Conservation (phyloP, 1,140 invertebrate genomes). For the Caenorhabditis elegans region WBcel235 BX284606.5:11452001-11452500, state of each 20-base stretch:
- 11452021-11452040: not conserved
- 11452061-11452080: not conserved
- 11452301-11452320: not conserved
- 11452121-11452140: too few species aligned
- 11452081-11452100: not conserved
- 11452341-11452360: not conserved
- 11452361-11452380: too few species aligned
- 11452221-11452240: too few species aligned
- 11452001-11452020: too few species aligned
- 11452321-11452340: not conserved
- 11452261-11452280: not conserved
- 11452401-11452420: not conserved
- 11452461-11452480: not conserved
- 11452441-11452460: conserved; percentile 8
- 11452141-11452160: not conserved
- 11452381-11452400: not conserved
- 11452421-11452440: not conserved
- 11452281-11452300: not conserved
- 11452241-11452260: too few species aligned
- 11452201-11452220: too few species aligned
- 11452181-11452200: too few species aligned
- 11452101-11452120: not conserved
- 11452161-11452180: conserved; percentile 12
- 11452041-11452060: conserved; percentile 11
- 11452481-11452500: not conserved